phyloP scores from a whole-genome alignment of 2,888 invertebrate species.

The Patella pellucida region DNA sequence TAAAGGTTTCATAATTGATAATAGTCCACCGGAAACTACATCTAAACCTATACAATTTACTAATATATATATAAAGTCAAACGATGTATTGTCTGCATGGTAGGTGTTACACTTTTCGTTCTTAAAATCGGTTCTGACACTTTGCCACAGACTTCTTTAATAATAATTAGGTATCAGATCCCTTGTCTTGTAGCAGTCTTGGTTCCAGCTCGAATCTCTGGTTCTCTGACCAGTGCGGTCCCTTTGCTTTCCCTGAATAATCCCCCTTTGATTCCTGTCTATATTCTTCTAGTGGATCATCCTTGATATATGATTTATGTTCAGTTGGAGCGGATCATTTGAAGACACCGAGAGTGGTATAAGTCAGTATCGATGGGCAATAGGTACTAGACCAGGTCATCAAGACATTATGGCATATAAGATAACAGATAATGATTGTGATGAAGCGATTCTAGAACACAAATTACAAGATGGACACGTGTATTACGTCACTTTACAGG shows the following conservation, averaged over 20 bases:
- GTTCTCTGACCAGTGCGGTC: too few relatives aligned
- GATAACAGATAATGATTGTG: conserved; percentile 14
- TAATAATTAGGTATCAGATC: too few relatives aligned
- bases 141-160: too few relatives aligned
- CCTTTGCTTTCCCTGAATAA: too few relatives aligned
- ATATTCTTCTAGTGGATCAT: too few relatives aligned
- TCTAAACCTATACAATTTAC: conserved; percentile 1
- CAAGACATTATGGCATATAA: conserved; percentile 22
- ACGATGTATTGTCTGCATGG: background rate
- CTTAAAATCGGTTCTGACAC: too few relatives aligned
- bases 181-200: too few relatives aligned
- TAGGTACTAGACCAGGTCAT: conserved; percentile 33
- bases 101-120: too few relatives aligned
- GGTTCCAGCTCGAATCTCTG: too few relatives aligned
- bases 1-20: conserved; percentile 17
- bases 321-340: conserved; percentile 31
- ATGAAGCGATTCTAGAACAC: background rate
- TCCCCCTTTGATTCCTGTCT: too few relatives aligned
- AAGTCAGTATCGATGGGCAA: conserved; percentile 19
- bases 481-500: conserved; percentile 35
- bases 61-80: conserved; percentile 11
- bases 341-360: conserved; percentile 31
- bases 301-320: background rate
- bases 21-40: conserved; percentile 19
- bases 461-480: conserved; percentile 30